Evolutionary conservation across 2,113 vertebrate genomes (phyloP).

Genomic region (Solea senegalensis): DNA sequence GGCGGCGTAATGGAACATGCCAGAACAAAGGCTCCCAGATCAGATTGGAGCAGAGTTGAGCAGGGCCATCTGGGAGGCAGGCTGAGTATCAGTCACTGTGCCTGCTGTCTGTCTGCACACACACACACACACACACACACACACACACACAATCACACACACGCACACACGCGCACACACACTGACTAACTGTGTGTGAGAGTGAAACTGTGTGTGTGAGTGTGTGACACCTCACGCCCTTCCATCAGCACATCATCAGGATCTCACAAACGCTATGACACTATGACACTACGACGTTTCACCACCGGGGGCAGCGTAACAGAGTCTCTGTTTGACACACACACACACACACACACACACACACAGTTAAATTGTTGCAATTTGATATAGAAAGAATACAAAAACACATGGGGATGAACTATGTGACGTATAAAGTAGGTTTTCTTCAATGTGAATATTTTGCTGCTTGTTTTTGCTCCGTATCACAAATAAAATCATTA

Average conservation of each 20-base stretch:
- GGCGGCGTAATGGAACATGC: constrained; percentile 80
- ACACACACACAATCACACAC: constrained; percentile 37
- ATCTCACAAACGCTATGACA: constrained; percentile 21
- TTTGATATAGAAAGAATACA: constrained; percentile 19
- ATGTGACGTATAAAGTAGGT: no score
- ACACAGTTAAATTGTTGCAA: constrained; percentile 44
- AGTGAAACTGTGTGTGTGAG: constrained; percentile 50
- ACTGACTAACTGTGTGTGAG: constrained; percentile 68
- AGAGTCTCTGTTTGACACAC: constrained; percentile 57
- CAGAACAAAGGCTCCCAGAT: constrained; percentile 81
- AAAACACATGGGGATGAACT: no score
- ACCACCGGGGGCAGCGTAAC: constrained; percentile 51
- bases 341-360: constrained; percentile 5
- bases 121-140: constrained; percentile 69
- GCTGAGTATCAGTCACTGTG: constrained; percentile 80
- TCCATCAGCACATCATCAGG: constrained; percentile 53
- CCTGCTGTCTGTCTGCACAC: constrained; percentile 67
- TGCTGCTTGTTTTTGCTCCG: no score
- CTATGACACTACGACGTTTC: constrained; percentile 26
- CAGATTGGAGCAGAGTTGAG: constrained; percentile 83
- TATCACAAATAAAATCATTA: no score
- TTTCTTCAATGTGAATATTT: no score
- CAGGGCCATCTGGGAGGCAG: constrained; percentile 81
- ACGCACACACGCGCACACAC: constrained; percentile 1
- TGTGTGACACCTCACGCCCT: constrained; percentile 52